A percentile compares a stretch with the other conserved stretches of the same genome.
These are phyloP conservation scores for Origma solitaria DNA, from an alignment of 2,113 vertebrate species.

Conservation along the genomic window DNA sequence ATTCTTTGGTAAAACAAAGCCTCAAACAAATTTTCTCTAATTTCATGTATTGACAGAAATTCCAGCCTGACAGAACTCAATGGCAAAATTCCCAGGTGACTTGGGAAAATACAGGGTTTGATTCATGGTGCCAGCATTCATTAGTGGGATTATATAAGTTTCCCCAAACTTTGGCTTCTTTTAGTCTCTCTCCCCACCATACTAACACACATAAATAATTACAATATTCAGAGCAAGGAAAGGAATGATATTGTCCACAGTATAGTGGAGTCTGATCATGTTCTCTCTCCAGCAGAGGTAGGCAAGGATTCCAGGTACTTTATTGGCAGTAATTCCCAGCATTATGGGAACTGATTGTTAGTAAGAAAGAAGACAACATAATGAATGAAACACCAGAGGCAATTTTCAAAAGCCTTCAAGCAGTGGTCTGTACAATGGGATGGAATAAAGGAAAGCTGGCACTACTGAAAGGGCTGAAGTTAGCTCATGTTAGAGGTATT, in stretches of 20 bases:
- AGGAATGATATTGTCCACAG: not conserved
- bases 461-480: not conserved
- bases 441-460: not conserved
- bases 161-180: not conserved
- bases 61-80: not conserved
- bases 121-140: not conserved
- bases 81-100: not conserved
- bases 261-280: fast-evolving
- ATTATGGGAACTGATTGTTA: not conserved
- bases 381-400: not conserved
- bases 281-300: not conserved
- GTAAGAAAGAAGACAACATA: not conserved
- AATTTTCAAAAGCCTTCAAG: not conserved
- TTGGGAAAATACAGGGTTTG: not conserved
- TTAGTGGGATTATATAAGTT: not conserved
- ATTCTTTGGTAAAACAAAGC: not conserved
- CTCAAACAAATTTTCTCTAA: not conserved
- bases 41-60: not conserved
- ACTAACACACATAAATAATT: not conserved
- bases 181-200: not conserved
- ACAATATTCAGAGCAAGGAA: not conserved
- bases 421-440: not conserved
- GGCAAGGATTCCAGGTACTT: not conserved
- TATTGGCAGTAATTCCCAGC: not conserved
- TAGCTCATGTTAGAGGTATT: not conserved